phyloP scores from a whole-genome alignment of 2,113 vertebrate species.

The Cyprinodon tularosa region DNA sequence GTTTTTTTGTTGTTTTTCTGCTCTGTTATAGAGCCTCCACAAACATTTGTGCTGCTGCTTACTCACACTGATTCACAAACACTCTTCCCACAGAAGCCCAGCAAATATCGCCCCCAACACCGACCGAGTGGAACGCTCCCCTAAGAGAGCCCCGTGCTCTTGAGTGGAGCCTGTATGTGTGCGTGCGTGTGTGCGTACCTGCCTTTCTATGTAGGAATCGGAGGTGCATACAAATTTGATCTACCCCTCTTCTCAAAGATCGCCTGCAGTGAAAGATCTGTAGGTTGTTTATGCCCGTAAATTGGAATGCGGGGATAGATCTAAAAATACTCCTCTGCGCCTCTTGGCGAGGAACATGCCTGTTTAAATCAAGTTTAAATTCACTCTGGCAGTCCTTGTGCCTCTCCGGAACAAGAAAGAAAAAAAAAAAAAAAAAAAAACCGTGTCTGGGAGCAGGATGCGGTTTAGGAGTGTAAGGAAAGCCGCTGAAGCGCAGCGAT shows the following conservation, averaged over 20 bases:
- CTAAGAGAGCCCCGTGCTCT: constrained; percentile 66
- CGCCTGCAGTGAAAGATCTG: constrained; percentile 74
- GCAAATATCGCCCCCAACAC: constrained; percentile 72
- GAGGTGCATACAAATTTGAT: constrained; percentile 76
- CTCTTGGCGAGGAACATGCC: constrained; percentile 80
- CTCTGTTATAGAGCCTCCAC: constrained; percentile 69
- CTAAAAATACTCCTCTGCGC: constrained; percentile 80
- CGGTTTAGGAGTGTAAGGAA: constrained; percentile 72
- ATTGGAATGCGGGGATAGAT: constrained; percentile 78
- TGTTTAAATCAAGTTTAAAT: constrained; percentile 84
- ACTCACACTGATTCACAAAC: constrained; percentile 79
- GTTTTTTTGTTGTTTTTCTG: constrained; percentile 43
- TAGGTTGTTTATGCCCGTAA: constrained; percentile 81
- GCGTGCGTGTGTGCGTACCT: constrained; percentile 36
- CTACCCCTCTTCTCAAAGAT: constrained; percentile 63
- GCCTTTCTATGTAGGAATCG: constrained; percentile 45
- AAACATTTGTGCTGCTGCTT: constrained; percentile 75
- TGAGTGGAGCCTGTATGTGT: constrained; percentile 53
- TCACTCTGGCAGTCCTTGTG: constrained; percentile 80
- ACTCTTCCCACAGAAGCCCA: constrained; percentile 71
- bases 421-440: constrained; percentile 13
- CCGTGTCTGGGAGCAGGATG: constrained; percentile 77
- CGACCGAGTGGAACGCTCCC: constrained; percentile 67
- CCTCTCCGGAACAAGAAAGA: constrained; percentile 58
- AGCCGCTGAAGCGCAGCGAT: constrained; percentile 74